Percentiles rank a stretch among this genome's conserved stretches.
Evolutionary conservation across 2,113 vertebrate genomes (phyloP).

Genomic region (Marmota monax): DNA sequence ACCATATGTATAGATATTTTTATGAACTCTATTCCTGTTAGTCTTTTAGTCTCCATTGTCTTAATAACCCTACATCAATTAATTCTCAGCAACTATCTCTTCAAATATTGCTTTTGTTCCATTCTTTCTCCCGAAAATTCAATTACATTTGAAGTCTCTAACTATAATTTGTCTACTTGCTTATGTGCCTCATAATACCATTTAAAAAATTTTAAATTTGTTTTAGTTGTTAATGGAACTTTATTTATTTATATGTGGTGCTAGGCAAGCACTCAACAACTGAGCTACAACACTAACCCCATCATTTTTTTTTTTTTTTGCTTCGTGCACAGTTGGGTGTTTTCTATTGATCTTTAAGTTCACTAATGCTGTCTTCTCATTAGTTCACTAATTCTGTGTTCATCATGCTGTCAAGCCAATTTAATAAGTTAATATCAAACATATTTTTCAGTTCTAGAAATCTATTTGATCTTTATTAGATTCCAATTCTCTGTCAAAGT

Average conservation of each 20-base stretch:
- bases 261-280: too few species aligned
- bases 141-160: too few species aligned
- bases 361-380: neutral
- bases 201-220: too few species aligned
- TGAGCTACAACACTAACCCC: too few species aligned
- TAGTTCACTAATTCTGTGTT: conserved; percentile 36
- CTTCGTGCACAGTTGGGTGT: neutral
- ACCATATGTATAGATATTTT: neutral
- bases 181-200: neutral
- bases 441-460: neutral
- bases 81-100: neutral
- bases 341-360: neutral
- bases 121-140: neutral
- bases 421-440: neutral
- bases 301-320: neutral
- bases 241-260: too few species aligned
- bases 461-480: neutral
- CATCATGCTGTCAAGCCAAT: neutral
- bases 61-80: neutral
- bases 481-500: neutral
- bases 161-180: too few species aligned
- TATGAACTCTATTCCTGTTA: neutral
- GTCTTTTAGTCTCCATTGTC: neutral
- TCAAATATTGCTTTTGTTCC: neutral
- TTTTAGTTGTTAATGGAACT: too few species aligned